Conservation (phyloP, 37 sponge, comb jelly and placozoan genomes). For the Spongilla lacustris region DNA sequence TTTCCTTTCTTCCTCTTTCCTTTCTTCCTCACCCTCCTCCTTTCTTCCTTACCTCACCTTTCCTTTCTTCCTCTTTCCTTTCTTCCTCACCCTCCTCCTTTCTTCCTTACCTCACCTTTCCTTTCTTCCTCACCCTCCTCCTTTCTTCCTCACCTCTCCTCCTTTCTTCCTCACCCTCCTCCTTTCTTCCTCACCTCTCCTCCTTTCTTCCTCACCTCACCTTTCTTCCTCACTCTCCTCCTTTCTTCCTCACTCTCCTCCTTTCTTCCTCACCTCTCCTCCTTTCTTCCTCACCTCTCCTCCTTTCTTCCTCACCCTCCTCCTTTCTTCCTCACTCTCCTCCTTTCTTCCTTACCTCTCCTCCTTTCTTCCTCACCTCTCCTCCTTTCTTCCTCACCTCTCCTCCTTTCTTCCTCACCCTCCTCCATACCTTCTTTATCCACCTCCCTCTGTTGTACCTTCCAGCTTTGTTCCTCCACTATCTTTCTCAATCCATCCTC, state of each 20-base stretch:
- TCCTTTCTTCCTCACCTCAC: too few species aligned
- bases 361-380: neutral
- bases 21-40: neutral
- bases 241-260: too few species aligned
- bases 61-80: neutral
- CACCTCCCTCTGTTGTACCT: too few species aligned
- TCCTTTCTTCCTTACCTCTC: neutral
- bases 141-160: neutral
- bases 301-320: too few species aligned
- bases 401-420: neutral
- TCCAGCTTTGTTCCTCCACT: too few species aligned
- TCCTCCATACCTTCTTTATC: too few species aligned
- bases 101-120: neutral
- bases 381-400: neutral
- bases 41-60: neutral
- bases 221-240: too few species aligned
- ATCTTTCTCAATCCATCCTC: too few species aligned
- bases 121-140: neutral
- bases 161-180: neutral
- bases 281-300: too few species aligned
- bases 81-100: neutral
- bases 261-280: too few species aligned
- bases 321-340: neutral
- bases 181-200: neutral
- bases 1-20: too few species aligned